Base-by-base conservation (phyloP, 2,888 invertebrate genomes). In the Leptopilina drosophilae region DNA sequence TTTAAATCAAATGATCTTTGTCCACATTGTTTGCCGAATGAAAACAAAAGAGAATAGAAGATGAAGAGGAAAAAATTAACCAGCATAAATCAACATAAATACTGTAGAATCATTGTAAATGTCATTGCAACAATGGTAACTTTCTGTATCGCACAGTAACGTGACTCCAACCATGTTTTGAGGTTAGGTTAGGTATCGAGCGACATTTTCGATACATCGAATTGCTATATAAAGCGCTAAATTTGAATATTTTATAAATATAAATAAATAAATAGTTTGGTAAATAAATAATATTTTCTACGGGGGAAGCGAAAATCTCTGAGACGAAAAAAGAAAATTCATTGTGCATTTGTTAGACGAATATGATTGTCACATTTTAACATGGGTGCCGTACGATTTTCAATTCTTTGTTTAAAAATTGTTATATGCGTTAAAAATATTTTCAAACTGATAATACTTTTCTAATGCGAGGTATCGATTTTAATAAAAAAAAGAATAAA, bases 1-100 rank as follows among this genome's bases (percentile, higher is more conserved):
- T 33, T 33, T 26, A 56, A 56, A 33, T 46, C 14, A 15, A 26
- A 14, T 59, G 40, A 73, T 73, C 73, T 73, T 73, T 73, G 73
- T 9, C 33, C 53, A 67, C 20, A 53, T 26, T 67, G 20, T 67
- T 4, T 20, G n/a, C 66, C 66, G 15, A 4, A 26, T 12, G n/a
- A 33, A 33, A 69, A 67, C 59, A 59, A 15, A 59, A 11, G 49
- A 49, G 11, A 49, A 49, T 49, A 49, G 49, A 11, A 46, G 46
- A 46, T 7, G 49, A 49, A 49, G 49, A 12, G 49, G 49, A 49
- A 49, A 49, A 49, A 49, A 49, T 49, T 49, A 59, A 59, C 59
- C 12, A n/a, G n/a, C n/a, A 59, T 59, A n/a, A 59, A 59, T 59
- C 59, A 56, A 56, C 56, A 56, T 56, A 56, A 56, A 56, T 56